A percentile compares a stretch with the other conserved stretches of the same genome.
phyloP scores from a whole-genome alignment of 2,113 vertebrate species.

The Laterallus jamaicensis region DNA sequence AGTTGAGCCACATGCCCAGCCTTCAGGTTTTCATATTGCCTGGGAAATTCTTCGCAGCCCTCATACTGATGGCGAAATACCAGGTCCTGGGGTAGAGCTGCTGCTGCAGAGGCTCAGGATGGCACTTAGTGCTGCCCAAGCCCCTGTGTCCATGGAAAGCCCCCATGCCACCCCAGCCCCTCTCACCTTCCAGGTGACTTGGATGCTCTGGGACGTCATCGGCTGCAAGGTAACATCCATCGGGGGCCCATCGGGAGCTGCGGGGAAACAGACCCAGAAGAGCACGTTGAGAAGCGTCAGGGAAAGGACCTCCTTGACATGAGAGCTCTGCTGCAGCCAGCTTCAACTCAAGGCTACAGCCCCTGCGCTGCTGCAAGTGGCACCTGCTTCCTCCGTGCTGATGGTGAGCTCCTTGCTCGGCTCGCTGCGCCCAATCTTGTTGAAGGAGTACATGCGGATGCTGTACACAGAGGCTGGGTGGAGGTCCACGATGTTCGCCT shows the following conservation, averaged over 20 bases:
- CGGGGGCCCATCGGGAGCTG: slow-evolving; percentile 95
- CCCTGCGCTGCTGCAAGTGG: rapidly evolving
- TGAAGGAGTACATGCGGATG: slow-evolving; percentile 98
- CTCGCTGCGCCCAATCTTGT: slow-evolving; percentile 94
- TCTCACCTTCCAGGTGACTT: slow-evolving; percentile 96
- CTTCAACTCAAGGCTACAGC: neutral
- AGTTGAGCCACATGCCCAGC: neutral
- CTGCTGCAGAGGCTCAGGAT: rapidly evolving
- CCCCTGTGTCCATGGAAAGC: rapidly evolving
- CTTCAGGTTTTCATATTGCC: neutral
- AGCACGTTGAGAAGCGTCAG: neutral
- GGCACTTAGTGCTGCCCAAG: neutral
- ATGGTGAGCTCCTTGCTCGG: slow-evolving; percentile 97
- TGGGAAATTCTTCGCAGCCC: neutral
- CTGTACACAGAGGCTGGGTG: slow-evolving; percentile 96
- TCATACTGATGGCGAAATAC: rapidly evolving
- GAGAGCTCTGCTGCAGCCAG: neutral
- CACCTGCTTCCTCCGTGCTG: slow-evolving; percentile 97
- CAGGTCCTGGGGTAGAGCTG: neutral
- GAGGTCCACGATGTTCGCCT: slow-evolving; percentile 97
- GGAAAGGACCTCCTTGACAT: rapidly evolving
- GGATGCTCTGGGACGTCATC: slow-evolving; percentile 95
- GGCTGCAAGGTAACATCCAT: slow-evolving; percentile 96
- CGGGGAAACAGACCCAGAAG: neutral
- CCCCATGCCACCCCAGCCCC: rapidly evolving